Evolutionary conservation across 2,888 invertebrate genomes (phyloP).

Genomic region (Arctia plantaginis): DNA sequence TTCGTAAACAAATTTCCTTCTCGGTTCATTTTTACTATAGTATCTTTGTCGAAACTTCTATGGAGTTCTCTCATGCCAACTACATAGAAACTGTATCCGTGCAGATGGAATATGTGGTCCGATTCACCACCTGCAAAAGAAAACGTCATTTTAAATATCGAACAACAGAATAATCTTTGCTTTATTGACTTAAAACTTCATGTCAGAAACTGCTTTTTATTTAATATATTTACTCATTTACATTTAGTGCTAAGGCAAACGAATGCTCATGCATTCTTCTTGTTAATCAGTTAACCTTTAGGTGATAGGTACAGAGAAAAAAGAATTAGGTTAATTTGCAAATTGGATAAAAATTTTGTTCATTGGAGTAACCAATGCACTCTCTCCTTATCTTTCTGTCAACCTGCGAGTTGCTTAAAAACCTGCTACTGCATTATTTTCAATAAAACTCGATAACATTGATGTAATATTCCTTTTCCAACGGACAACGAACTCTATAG

Average conservation of each 20-base stretch:
- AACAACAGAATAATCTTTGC: neutral
- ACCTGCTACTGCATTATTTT: neutral
- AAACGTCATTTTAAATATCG: conserved; percentile 20
- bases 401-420: neutral
- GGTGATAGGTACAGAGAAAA: neutral
- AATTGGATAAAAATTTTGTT: neutral
- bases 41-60: conserved; percentile 79
- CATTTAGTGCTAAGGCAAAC: neutral
- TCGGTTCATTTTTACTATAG: conserved; percentile 86
- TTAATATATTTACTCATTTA: neutral
- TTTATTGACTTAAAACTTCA: neutral
- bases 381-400: neutral
- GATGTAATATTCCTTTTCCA: no score
- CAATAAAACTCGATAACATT: neutral
- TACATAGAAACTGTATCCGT: conserved; percentile 91
- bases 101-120: conserved; percentile 91
- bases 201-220: neutral
- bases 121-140: conserved; percentile 86
- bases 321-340: neutral
- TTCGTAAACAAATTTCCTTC: conserved; percentile 84
- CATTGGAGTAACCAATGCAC: no score
- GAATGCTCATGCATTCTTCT: neutral
- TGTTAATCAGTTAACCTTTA: neutral
- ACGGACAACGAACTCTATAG: no score
- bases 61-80: conserved; percentile 87